Evolutionary conservation across 2,888 invertebrate species (phyloP).

Genomic region (Quadroppia sp.): DNA sequence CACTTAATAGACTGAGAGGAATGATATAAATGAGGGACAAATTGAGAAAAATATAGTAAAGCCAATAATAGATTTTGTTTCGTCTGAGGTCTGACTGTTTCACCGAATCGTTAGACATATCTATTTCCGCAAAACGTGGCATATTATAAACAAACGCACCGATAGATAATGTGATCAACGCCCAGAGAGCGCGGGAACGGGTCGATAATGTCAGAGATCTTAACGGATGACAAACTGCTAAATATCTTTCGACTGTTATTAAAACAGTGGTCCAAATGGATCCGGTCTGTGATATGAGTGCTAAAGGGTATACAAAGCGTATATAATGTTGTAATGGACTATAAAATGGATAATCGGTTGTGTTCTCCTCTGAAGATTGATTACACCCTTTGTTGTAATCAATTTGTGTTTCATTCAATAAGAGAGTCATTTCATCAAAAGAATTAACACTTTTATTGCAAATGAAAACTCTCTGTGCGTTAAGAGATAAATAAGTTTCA

Average conservation of each 20-base stretch:
- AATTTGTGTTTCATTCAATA: conserved; percentile 15
- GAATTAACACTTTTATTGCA: conserved; percentile 17
- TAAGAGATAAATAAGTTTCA: background rate
- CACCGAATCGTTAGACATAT: conserved; percentile 48
- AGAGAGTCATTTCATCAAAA: background rate
- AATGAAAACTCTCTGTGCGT: background rate
- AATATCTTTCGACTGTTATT: conserved; percentile 78
- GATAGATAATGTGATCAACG: conserved; percentile 73
- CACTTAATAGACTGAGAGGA: conserved; percentile 80
- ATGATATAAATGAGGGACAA: conserved; percentile 88
- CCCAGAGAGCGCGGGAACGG: conserved; percentile 75
- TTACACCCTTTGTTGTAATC: conserved; percentile 3
- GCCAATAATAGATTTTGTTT: conserved; percentile 65
- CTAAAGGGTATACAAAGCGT: conserved; percentile 73
- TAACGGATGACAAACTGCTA: conserved; percentile 71
- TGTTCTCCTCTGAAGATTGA: background rate
- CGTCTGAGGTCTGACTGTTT: conserved; percentile 65
- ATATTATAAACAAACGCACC: conserved; percentile 81
- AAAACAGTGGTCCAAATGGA: conserved; percentile 77
- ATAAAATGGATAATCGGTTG: background rate
- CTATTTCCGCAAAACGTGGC: conserved; percentile 60
- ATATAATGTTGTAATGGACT: conserved; percentile 38
- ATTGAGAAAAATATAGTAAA: conserved; percentile 93
- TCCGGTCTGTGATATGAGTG: conserved; percentile 75
- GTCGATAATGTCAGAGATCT: conserved; percentile 85